Percentiles rank a stretch among this genome's conserved stretches.
Conservation (phyloP, 2,888 invertebrate species). For the Autographa pulchrina region DNA sequence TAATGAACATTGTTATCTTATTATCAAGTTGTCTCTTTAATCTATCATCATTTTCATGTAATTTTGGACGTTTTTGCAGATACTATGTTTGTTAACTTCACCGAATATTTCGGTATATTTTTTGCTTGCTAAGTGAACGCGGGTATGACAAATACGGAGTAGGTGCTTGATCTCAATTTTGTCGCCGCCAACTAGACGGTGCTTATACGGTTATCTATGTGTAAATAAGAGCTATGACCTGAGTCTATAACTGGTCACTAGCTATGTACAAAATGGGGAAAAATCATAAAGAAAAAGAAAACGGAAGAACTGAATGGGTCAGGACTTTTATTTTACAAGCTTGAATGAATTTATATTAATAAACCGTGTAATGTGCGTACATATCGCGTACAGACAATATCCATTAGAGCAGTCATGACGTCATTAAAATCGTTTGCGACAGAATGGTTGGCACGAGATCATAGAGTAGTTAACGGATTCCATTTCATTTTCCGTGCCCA, state of each 20-base stretch:
- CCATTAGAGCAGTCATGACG: slow-evolving; percentile 26
- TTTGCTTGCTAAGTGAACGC: slow-evolving; percentile 39
- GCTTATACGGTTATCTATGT: slow-evolving; percentile 36
- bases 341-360: background rate
- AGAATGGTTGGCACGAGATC: slow-evolving; percentile 56
- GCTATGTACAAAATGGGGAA: slow-evolving; percentile 26
- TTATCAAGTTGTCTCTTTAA: slow-evolving; percentile 29
- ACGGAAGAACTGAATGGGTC: no score
- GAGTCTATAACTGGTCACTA: slow-evolving; percentile 19
- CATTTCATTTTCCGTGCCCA: slow-evolving; percentile 74
- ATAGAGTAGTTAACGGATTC: slow-evolving; percentile 69
- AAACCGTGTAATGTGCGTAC: slow-evolving; percentile 9
- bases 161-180: slow-evolving; percentile 45
- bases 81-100: slow-evolving; percentile 12
- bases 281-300: slow-evolving; percentile 16
- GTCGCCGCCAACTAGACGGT: slow-evolving; percentile 19
- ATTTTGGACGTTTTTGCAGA: slow-evolving; percentile 27
- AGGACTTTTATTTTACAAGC: no score
- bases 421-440: slow-evolving; percentile 53
- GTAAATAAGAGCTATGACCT: slow-evolving; percentile 33
- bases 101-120: slow-evolving; percentile 23
- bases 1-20: slow-evolving; percentile 35
- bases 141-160: slow-evolving; percentile 40
- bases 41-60: slow-evolving; percentile 27
- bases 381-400: slow-evolving; percentile 14